Percentiles rank a stretch among this genome's conserved stretches.
phyloP scores from a whole-genome alignment of 2,113 vertebrate genomes.

The Halcyon malimbica region DNA sequence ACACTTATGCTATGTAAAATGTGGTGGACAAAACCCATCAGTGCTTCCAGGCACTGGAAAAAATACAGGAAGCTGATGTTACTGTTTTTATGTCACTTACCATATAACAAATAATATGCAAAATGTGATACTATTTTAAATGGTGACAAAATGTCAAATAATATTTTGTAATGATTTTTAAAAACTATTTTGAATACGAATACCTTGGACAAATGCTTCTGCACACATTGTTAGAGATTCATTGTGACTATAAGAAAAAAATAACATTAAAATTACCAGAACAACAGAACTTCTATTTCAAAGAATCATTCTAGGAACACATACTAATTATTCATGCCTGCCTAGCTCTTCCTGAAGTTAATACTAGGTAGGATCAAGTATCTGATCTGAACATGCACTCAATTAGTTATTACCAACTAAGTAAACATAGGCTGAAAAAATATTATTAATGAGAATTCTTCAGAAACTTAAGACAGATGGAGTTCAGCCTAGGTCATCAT shows the following conservation, averaged over 20 bases:
- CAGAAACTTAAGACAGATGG: not conserved
- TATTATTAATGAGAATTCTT: not conserved
- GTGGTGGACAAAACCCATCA: not conserved
- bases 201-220: not conserved
- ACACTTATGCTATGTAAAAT: not conserved
- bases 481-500: not conserved
- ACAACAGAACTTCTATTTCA: not conserved
- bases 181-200: not conserved
- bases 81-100: conserved; percentile 20
- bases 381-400: not conserved
- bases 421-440: not conserved
- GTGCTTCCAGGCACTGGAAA: not conserved
- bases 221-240: not conserved
- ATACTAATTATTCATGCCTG: not conserved
- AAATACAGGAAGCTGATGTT: not conserved
- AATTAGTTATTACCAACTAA: not conserved
- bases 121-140: conserved; percentile 39
- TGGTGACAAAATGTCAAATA: conserved; percentile 22
- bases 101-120: not conserved
- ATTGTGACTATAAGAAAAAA: not conserved
- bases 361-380: conserved; percentile 20
- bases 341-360: not conserved
- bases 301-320: not conserved
- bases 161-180: not conserved
- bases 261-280: not conserved